phyloP scores from a whole-genome alignment of 2,113 vertebrate genomes.

The Mungos mungo region DNA sequence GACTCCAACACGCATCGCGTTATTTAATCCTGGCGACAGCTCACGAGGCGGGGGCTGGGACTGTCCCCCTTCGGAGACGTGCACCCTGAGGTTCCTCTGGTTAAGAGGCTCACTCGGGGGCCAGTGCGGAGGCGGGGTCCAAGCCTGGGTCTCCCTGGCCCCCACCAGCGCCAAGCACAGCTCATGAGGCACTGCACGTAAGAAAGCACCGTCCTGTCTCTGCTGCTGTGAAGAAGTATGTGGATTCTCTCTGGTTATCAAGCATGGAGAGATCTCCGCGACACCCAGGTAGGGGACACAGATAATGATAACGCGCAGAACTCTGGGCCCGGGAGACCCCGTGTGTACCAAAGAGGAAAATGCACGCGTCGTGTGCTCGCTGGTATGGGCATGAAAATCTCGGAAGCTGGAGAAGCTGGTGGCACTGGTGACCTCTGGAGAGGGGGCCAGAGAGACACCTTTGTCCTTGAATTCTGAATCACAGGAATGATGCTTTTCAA shows the following conservation, averaged over 20 bases:
- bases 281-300: neutral
- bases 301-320: neutral
- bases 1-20: rapidly evolving
- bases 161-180: neutral
- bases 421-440: neutral
- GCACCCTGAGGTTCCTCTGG: rapidly evolving
- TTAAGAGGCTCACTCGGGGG: rapidly evolving
- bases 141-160: neutral
- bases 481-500: neutral
- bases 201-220: neutral
- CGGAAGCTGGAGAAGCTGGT: neutral
- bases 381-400: neutral
- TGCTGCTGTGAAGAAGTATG: rapidly evolving
- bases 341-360: neutral
- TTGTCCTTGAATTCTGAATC: neutral
- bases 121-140: neutral
- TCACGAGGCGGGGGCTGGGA: neutral
- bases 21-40: neutral
- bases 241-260: neutral
- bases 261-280: neutral
- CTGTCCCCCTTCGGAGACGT: rapidly evolving
- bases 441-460: neutral
- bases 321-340: rapidly evolving
- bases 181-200: rapidly evolving
- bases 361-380: rapidly evolving